A percentile compares a stretch with the other conserved stretches of the same genome.
Conservation (phyloP, 2,113 vertebrate species). For the Toxostoma redivivum region DNA sequence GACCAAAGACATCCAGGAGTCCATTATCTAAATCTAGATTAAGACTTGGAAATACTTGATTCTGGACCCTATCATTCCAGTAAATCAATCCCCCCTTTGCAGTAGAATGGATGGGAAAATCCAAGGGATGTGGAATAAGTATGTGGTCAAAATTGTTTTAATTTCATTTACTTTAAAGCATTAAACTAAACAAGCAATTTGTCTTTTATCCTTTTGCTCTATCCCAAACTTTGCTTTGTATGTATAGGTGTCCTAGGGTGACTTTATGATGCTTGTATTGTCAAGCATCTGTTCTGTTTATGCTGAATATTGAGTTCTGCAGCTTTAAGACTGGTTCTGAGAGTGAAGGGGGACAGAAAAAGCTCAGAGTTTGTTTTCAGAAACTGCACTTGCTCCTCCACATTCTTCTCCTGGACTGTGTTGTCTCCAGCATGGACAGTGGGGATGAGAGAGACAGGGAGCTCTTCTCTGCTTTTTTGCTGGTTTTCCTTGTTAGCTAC, state of each 20-base stretch:
- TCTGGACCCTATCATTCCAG: background rate
- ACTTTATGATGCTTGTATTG: too few species aligned
- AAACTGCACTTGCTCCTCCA: too few species aligned
- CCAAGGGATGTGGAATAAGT: background rate
- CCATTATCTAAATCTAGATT: background rate
- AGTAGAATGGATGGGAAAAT: background rate
- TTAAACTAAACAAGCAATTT: background rate
- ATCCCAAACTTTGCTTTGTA: background rate
- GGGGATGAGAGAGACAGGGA: too few species aligned
- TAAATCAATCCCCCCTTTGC: background rate
- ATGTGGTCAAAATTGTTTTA: background rate
- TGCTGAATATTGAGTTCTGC: too few species aligned
- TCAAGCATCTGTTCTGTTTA: too few species aligned
- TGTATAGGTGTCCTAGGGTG: background rate
- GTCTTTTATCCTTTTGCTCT: background rate
- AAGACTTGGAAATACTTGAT: background rate
- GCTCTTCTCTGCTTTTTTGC: background rate
- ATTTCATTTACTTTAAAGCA: background rate
- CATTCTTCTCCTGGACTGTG: too few species aligned
- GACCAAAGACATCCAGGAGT: background rate
- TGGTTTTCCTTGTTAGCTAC: background rate
- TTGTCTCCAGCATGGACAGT: too few species aligned
- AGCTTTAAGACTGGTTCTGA: too few species aligned
- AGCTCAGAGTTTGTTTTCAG: too few species aligned
- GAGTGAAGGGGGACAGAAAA: too few species aligned